Evolutionary conservation across 2,797 vertebrate species (phyloP).

Genomic region (Oreortyx pictus): DNA sequence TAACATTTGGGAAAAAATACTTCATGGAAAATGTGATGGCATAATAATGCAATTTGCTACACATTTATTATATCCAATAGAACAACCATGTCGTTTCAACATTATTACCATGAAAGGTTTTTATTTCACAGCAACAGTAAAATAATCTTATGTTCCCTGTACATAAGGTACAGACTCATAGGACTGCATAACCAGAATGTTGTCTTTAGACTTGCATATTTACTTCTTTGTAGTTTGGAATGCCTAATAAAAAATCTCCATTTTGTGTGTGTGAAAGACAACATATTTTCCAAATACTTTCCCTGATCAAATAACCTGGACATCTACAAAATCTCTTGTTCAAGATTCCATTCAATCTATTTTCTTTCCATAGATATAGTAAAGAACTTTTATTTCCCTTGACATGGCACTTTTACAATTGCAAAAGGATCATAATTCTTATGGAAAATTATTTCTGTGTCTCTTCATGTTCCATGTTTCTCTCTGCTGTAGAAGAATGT

Average conservation of each 20-base stretch:
- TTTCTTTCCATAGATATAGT: not conserved
- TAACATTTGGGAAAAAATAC: not conserved
- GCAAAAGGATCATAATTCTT: not conserved
- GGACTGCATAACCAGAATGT: not conserved
- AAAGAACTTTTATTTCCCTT: not conserved
- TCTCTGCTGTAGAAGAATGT: not conserved
- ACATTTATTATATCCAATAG: constrained; percentile 9
- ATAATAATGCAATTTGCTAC: constrained; percentile 32
- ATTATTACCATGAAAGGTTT: constrained; percentile 13
- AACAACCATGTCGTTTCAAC: not conserved
- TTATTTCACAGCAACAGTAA: constrained; percentile 27
- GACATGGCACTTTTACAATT: not conserved
- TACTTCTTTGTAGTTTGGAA: not conserved
- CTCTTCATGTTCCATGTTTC: not conserved
- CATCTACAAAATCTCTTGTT: not conserved
- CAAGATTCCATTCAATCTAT: not conserved
- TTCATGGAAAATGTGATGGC: not conserved
- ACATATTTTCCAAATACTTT: not conserved
- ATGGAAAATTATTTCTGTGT: not conserved
- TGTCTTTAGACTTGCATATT: not conserved
- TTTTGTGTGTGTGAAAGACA: not conserved
- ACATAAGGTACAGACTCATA: not conserved
- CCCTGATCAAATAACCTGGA: not conserved
- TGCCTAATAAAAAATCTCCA: no score
- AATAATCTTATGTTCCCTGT: not conserved